Evolutionary conservation across 2,113 vertebrate genomes (phyloP), one percentile per base, ranked within the genome.

Genomic region (Gobio gobio): DNA sequence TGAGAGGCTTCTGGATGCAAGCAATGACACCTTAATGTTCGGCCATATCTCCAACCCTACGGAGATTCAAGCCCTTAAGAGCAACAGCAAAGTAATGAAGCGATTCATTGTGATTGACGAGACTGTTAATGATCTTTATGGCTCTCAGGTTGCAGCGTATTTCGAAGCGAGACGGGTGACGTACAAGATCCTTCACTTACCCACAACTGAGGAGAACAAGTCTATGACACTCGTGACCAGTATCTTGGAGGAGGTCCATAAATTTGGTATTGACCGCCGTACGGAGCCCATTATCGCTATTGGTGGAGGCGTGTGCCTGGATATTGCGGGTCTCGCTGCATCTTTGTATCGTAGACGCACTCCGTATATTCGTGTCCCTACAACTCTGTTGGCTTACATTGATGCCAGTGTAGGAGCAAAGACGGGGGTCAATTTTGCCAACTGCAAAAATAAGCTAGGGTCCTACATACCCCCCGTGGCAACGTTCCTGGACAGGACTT

Each of bases 381-480:
- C 95, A 33, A 96, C 95, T 1, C 94, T 96, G 51, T 92, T 96
- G 33, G 94, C 95, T 3, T 96, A 96, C 0, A 91, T 96, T 0
- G 95, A 96, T 1, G 95, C 95, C 64, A 97, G 95, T 0, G 94
- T 96, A 6, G 96, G 95, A 6, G 95, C 96, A 0, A 97, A 97
- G 90, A 96, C 92, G 0, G 95, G 95, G 3, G 95, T 96, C 14
- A 96, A 97, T 82, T 97, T 97, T 68, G 93, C 94, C 36, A 94
- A 95, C 83, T 95, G 95, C 56, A 97, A 96, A 89, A 97, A 96
- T 87, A 97, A 96, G 89, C 88, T 97, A 0, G 96, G 96, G 1
- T 89, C 94, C 40, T 96, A 96, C 86, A 93, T 95, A 0, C 96
- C 95, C 0, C 96, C 96, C 0, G 84, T 90, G 0, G 95, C 96